phyloP scores from a whole-genome alignment of 2,797 vertebrate species.

The Lagodon rhomboides region DNA sequence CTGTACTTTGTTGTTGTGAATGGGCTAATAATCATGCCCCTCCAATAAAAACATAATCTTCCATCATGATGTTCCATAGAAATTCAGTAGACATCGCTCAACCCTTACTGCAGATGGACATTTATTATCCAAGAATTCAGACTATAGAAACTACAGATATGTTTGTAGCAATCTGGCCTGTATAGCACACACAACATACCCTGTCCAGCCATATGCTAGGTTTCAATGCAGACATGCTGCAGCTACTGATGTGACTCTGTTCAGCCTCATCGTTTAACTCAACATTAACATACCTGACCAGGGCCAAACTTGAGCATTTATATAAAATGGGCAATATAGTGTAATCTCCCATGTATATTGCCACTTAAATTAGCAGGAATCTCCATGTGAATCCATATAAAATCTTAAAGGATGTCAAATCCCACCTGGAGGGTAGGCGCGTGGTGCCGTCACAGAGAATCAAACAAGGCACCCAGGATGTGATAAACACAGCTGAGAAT shows the following conservation, averaged over 20 bases:
- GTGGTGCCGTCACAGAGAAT: not conserved
- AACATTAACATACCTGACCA: conserved; percentile 5
- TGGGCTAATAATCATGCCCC: too few relatives aligned
- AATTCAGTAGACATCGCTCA: too few relatives aligned
- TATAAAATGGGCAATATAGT: conserved; percentile 8
- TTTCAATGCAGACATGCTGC: not conserved
- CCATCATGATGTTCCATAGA: too few relatives aligned
- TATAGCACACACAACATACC: not conserved
- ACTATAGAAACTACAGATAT: not conserved
- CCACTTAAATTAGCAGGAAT: conserved; percentile 43
- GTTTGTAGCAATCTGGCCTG: too few relatives aligned
- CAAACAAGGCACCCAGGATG: not conserved
- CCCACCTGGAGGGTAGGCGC: conserved; percentile 19
- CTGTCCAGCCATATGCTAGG: not conserved
- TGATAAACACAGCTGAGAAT: not conserved
- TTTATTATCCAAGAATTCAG: not conserved
- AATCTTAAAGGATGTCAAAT: conserved; percentile 37
- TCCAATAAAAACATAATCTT: too few relatives aligned
- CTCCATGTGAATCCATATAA: conserved; percentile 39
- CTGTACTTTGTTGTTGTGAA: too few relatives aligned
- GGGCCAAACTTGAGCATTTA: not conserved
- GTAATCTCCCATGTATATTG: not conserved
- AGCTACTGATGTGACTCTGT: not conserved
- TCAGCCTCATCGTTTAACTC: not conserved
- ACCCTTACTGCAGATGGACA: not conserved